A percentile compares a stretch with the other conserved stretches of the same genome.
These are phyloP conservation scores for Silurus aristotelis DNA, from an alignment of 2,797 vertebrate species.

Conservation along the genomic window DNA sequence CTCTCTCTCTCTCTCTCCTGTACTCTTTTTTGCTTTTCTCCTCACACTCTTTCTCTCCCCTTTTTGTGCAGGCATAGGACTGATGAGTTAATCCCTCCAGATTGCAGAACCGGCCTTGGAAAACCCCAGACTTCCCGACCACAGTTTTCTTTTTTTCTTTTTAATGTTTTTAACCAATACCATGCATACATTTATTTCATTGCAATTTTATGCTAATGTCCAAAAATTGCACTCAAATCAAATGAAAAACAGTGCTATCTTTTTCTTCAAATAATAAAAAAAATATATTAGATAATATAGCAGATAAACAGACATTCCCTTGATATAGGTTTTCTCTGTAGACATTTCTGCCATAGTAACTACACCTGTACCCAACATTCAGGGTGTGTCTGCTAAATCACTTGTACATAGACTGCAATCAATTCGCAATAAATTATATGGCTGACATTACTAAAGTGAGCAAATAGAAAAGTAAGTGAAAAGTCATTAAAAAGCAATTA, in stretches of 20 bases:
- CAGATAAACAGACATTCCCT: conserved; percentile 32
- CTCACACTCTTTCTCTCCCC: conserved; percentile 2
- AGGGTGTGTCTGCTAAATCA: conserved; percentile 10
- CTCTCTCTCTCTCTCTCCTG: not conserved
- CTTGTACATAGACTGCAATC: conserved; percentile 8
- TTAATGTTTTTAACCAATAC: not conserved
- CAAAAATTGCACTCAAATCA: not conserved
- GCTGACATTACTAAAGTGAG: not conserved
- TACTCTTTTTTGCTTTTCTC: not conserved
- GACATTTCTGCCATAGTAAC: conserved; percentile 46
- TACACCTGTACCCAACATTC: conserved; percentile 35
- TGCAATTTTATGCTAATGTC: conserved; percentile 8
- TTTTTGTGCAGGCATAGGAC: conserved; percentile 47
- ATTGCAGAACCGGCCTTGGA: conserved; percentile 67
- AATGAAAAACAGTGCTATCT: not conserved
- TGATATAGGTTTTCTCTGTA: conserved; percentile 14
- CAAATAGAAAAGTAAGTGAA: not conserved
- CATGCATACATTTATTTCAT: conserved; percentile 26
- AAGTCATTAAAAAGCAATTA: too few relatives aligned
- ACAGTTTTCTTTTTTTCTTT: not conserved
- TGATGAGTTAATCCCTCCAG: conserved; percentile 60
- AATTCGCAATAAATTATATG: not conserved
- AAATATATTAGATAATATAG: too few relatives aligned
- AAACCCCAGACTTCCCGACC: conserved; percentile 74
- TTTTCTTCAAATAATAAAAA: not conserved